These are phyloP conservation scores for Phortica magna DNA, from an alignment of 2,888 invertebrate genomes.

Conservation along the genomic window DNA sequence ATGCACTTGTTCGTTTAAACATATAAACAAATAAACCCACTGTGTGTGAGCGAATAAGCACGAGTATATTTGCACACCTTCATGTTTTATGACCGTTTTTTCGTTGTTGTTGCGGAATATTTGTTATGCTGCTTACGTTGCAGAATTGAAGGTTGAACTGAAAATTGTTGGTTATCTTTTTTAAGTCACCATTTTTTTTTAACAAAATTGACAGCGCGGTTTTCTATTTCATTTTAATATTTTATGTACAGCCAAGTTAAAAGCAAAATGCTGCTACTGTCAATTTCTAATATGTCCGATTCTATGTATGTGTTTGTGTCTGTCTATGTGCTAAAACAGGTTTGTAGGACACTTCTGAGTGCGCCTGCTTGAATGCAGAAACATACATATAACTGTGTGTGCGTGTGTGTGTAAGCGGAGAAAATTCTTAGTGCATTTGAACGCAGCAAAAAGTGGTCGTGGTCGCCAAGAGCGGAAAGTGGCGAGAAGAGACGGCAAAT, in stretches of 20 bases:
- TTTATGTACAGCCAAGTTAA: background rate
- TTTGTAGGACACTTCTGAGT: conserved; percentile 4
- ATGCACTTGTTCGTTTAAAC: background rate
- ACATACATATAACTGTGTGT: background rate
- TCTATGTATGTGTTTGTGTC: too few species aligned
- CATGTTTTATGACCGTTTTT: background rate
- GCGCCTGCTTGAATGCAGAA: background rate
- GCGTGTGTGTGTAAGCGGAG: background rate
- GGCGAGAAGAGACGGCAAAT: background rate
- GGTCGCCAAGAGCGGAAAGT: background rate
- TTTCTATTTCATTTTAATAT: background rate
- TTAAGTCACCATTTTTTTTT: background rate
- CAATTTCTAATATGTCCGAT: background rate
- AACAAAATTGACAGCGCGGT: too few species aligned
- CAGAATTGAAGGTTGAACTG: background rate
- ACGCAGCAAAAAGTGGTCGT: background rate
- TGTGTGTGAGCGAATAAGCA: background rate
- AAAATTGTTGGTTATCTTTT: background rate
- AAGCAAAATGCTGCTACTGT: background rate
- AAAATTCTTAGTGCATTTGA: background rate
- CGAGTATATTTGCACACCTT: background rate
- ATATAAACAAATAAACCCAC: background rate
- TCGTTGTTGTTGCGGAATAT: background rate
- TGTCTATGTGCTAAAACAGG: background rate
- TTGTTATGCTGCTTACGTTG: background rate